Evolutionary conservation across 2,113 vertebrate genomes (phyloP).

Genomic region (Hippoglossus stenolepis): DNA sequence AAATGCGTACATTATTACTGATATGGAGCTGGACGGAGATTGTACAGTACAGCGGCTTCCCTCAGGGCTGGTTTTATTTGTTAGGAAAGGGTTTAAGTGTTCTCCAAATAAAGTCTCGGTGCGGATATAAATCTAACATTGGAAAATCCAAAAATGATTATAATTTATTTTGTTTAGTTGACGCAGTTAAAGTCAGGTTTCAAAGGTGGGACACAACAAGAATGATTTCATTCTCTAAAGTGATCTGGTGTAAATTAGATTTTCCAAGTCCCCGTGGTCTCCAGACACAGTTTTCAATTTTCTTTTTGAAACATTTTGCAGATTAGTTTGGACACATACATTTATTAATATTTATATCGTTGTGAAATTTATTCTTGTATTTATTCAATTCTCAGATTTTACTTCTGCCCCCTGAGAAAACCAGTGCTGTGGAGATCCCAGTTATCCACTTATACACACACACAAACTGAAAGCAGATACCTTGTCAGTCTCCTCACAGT

Average conservation of each 20-base stretch:
- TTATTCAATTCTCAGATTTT: slow-evolving; percentile 40
- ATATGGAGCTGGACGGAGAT: too few species aligned
- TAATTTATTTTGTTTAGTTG: neutral
- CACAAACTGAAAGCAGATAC: slow-evolving; percentile 58
- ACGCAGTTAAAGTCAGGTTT: neutral
- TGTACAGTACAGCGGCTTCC: too few species aligned
- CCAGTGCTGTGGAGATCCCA: slow-evolving; percentile 2
- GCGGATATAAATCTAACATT: too few species aligned
- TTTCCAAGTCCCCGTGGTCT: slow-evolving; percentile 14
- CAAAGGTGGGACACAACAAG: neutral
- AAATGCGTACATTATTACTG: too few species aligned
- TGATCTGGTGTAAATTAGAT: slow-evolving; percentile 10
- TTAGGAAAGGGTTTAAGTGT: too few species aligned
- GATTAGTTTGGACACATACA: slow-evolving; percentile 16
- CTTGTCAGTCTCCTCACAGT: slow-evolving; percentile 64
- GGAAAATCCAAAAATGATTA: too few species aligned
- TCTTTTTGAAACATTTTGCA: slow-evolving; percentile 19
- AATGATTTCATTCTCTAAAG: neutral
- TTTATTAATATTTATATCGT: neutral
- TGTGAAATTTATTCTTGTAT: slow-evolving; percentile 35
- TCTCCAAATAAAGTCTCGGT: too few species aligned
- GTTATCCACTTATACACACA: slow-evolving; percentile 39
- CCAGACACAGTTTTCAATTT: slow-evolving; percentile 4
- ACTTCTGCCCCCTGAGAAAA: slow-evolving; percentile 41
- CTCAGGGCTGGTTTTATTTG: too few species aligned